Evolutionary conservation across 2,797 vertebrate species (phyloP).

Genomic region (Parotocinclus haroldoi): DNA sequence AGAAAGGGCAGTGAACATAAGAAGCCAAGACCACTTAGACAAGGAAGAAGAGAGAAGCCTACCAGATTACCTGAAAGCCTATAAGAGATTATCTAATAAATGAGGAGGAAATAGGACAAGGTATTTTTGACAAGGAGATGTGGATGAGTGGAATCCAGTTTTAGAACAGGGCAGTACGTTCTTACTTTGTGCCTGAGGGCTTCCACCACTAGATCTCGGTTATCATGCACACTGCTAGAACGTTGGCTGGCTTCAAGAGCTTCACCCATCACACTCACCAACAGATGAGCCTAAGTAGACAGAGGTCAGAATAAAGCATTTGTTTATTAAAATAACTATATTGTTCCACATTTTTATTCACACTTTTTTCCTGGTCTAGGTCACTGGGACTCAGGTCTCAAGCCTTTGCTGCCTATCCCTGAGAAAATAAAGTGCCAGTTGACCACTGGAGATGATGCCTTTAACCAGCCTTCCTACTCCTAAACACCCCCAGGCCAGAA

Average conservation of each 20-base stretch:
- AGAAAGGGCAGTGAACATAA: no score
- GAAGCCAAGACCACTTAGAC: no score
- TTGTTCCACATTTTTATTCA: background rate
- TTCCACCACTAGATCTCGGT: conserved; percentile 70
- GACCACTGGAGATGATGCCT: no score
- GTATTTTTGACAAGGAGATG: background rate
- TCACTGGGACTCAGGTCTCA: no score
- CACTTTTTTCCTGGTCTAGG: no score
- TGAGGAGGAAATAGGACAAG: background rate
- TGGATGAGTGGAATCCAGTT: background rate
- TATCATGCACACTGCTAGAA: conserved; percentile 44
- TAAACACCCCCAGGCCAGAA: no score
- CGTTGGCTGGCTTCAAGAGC: conserved; percentile 56
- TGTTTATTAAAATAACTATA: background rate
- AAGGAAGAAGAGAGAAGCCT: no score
- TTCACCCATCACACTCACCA: conserved; percentile 71
- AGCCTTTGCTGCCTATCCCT: no score
- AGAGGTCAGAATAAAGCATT: background rate
- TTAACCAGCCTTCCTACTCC: no score
- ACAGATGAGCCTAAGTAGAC: conserved; percentile 61
- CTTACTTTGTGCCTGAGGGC: conserved; percentile 72
- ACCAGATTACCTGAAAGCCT: no score
- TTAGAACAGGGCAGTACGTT: no score
- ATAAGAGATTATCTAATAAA: background rate
- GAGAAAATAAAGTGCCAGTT: no score